These are phyloP conservation scores for Neodon shergylaensis DNA, from an alignment of 2,113 vertebrate genomes.

Conservation along the genomic window DNA sequence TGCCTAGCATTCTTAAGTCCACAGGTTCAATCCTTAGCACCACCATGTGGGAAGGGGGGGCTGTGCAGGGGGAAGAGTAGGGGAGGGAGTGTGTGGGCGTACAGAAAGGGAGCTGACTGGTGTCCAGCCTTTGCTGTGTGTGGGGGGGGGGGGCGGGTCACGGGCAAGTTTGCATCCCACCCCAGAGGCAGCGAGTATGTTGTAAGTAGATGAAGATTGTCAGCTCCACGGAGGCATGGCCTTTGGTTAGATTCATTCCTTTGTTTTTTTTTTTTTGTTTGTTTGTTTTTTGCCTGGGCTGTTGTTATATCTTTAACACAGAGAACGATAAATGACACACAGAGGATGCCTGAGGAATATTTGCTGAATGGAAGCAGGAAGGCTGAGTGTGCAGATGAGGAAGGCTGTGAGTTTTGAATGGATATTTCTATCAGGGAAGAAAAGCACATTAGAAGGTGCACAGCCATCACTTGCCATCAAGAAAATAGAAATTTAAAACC, in stretches of 20 bases:
- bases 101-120: not conserved
- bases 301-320: not conserved
- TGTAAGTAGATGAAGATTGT: not conserved
- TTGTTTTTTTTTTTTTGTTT: not conserved
- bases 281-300: not conserved
- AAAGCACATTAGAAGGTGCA: no score
- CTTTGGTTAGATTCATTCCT: not conserved
- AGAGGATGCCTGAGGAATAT: not conserved
- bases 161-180: not conserved
- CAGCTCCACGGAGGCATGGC: accelerated
- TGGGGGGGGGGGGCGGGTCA: no score
- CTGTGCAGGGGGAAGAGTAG: not conserved
- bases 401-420: not conserved
- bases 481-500: not conserved
- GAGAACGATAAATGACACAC: not conserved
- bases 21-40: not conserved
- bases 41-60: accelerated
- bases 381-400: not conserved
- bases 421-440: not conserved
- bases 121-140: not conserved
- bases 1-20: not conserved
- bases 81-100: accelerated
- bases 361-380: not conserved
- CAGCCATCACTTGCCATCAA: not conserved
- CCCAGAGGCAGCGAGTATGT: not conserved